Evolutionary conservation across 2,888 invertebrate genomes (phyloP).

Genomic region (Agrotis exclamationis): DNA sequence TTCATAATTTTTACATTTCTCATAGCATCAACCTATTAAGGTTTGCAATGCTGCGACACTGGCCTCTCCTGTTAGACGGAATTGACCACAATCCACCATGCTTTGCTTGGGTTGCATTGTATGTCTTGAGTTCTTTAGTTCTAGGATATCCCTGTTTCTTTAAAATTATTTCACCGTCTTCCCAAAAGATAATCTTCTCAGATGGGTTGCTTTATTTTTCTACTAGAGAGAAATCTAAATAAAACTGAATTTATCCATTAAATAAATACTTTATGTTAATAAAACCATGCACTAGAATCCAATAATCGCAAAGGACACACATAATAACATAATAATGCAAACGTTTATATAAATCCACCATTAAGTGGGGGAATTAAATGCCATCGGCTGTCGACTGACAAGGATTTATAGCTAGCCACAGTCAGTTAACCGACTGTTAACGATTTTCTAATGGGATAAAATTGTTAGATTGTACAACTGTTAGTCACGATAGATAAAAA

Average conservation of each 20-base stretch:
- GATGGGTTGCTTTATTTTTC: not conserved
- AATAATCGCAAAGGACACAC: constrained; percentile 60
- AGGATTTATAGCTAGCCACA: constrained; percentile 59
- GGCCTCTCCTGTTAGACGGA: not conserved
- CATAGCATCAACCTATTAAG: not conserved
- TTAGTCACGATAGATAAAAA: constrained; percentile 23
- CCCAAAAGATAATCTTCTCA: too few species aligned
- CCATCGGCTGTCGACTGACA: constrained; percentile 59
- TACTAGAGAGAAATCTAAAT: not conserved
- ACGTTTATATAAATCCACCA: constrained; percentile 55
- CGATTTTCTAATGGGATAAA: constrained; percentile 67
- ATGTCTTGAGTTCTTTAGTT: not conserved
- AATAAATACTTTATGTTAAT: constrained; percentile 37
- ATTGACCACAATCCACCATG: not conserved
- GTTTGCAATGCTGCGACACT: not conserved
- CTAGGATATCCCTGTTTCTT: not conserved
- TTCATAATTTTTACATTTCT: not conserved
- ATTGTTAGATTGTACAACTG: constrained; percentile 55
- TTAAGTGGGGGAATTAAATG: constrained; percentile 66
- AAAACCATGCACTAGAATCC: constrained; percentile 59
- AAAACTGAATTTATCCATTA: not conserved
- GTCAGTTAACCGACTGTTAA: constrained; percentile 65
- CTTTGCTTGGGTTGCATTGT: not conserved
- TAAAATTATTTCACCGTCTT: not conserved
- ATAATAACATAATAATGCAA: constrained; percentile 62